These are phyloP conservation scores for Spea hammondii DNA, from an alignment of 2,797 vertebrate genomes.

Conservation along the genomic window DNA sequence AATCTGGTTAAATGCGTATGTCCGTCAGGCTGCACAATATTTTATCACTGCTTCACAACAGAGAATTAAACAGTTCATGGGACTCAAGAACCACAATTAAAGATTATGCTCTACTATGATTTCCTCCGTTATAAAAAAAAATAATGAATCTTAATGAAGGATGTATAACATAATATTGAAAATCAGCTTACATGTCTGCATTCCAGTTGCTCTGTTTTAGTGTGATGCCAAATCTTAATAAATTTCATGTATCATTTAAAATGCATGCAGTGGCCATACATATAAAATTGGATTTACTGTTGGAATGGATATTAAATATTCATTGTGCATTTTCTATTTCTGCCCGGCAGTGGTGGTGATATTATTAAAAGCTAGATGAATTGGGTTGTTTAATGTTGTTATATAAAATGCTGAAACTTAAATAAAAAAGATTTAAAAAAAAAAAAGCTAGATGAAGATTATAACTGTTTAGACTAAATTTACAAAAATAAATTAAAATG, in stretches of 20 bases:
- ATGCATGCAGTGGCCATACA: slow-evolving; percentile 3
- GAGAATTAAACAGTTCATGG: slow-evolving; percentile 27
- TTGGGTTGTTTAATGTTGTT: too few relatives aligned
- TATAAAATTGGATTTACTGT: slow-evolving; percentile 26
- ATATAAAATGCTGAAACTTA: too few relatives aligned
- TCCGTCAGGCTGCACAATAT: slow-evolving; percentile 23
- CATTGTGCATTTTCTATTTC: slow-evolving; percentile 16
- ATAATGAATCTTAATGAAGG: slow-evolving; percentile 34
- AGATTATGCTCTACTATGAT: neutral
- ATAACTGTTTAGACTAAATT: neutral
- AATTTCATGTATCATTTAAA: slow-evolving; percentile 27
- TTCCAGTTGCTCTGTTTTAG: neutral
- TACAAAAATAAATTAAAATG: neutral
- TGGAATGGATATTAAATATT: slow-evolving; percentile 29
- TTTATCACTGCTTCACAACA: slow-evolving; percentile 26
- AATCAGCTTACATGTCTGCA: neutral
- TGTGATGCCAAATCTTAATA: slow-evolving; percentile 4
- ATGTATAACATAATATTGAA: slow-evolving; percentile 14
- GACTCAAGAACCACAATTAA: slow-evolving; percentile 33
- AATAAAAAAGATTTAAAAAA: too few relatives aligned
- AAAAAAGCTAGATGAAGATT: slow-evolving; percentile 1
- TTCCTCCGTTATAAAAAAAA: slow-evolving; percentile 20
- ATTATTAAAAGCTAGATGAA: slow-evolving; percentile 8
- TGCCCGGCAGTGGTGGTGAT: slow-evolving; percentile 6
- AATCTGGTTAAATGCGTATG: slow-evolving; percentile 53